phyloP scores from a whole-genome alignment of 1,140 invertebrate genomes.

The Ditylenchus dipsaci region DNA sequence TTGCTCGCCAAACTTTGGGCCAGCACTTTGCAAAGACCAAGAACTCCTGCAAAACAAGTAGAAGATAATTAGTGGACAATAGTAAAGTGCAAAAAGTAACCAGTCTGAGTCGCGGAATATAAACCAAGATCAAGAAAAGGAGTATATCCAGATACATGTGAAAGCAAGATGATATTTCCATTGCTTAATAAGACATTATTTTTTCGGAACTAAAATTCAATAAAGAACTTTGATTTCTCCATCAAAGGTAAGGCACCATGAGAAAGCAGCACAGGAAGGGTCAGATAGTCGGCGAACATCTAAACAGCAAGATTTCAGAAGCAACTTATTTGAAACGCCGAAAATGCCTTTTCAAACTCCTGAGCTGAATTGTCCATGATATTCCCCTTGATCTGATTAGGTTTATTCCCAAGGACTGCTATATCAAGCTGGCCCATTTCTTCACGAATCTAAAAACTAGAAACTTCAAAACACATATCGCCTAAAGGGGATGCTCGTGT shows the following conservation, averaged over 20 bases:
- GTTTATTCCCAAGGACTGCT: slow-evolving; percentile 7
- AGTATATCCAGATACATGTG: slow-evolving; percentile 76
- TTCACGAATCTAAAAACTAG: slow-evolving; percentile 28
- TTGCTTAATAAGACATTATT: slow-evolving; percentile 20
- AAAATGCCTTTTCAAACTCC: slow-evolving; percentile 28
- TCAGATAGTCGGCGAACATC: slow-evolving; percentile 27
- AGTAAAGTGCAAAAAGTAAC: no score
- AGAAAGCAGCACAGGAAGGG: slow-evolving; percentile 22
- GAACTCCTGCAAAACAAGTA: slow-evolving; percentile 63
- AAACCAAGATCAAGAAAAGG: slow-evolving; percentile 75
- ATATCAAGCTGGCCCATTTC: slow-evolving; percentile 21
- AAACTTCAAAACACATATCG: slow-evolving; percentile 1
- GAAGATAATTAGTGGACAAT: no score
- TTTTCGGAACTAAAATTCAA: slow-evolving; percentile 5
- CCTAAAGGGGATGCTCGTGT: no score
- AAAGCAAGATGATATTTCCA: slow-evolving; percentile 23
- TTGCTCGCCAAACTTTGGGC: slow-evolving; percentile 58
- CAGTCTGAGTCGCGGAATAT: slow-evolving; percentile 86
- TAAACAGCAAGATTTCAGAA: background rate
- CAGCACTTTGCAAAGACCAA: slow-evolving; percentile 79
- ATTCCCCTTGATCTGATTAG: slow-evolving; percentile 26
- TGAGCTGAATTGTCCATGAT: slow-evolving; percentile 23
- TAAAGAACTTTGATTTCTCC: slow-evolving; percentile 29
- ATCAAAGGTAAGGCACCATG: slow-evolving; percentile 20
- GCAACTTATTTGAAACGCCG: background rate